Evolutionary conservation across 2,113 vertebrate species (phyloP), one percentile per base, ranked within the genome.

Genomic region (Oryzias woworae): DNA sequence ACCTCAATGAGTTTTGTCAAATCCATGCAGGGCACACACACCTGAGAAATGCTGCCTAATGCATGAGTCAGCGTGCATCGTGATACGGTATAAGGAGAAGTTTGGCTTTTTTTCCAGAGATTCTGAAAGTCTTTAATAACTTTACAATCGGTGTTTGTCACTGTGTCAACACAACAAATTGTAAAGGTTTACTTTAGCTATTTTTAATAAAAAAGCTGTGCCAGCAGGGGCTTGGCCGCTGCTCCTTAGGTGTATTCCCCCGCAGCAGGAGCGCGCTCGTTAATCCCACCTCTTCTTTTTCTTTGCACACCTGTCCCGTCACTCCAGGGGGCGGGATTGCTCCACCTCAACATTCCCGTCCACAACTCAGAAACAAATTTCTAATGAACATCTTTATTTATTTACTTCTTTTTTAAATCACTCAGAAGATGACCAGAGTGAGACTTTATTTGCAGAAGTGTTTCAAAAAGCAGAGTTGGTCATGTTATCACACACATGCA

Each of bases 231-330:
- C 55, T 54, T 48, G 24, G 28, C 42, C 3, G 22, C 4, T 48
- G 14, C 66, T 65, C 4, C 0, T 52, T 50, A 0, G 8, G 23
- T 53, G 24, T 41, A 4, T 62, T 46, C 58, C 22, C 14, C 66
- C 44, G 69, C 53, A 45, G 56, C 52, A 47, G n/a, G 18, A 55
- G 53, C 7, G 36, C 0, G 46, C 17, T 2, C 49, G 56, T 73
- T 59, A n/a, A 50, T 48, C 47, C 58, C n/a, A 28, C 41, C 36
- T 36, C 36, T 36, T 36, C 36, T 36, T 54, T 43, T n/a, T 50
- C 64, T 56, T 24, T 43, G 14, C 68, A 71, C 61, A 66, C 71
- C 62, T 73, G 69, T 68, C 56, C 47, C 57, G 77, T 64, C 74
- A 53, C 58, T 76, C 26, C 26, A 5, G 26, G 26, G 26, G 26